A percentile compares a stretch with the other conserved stretches of the same genome.
Evolutionary conservation across 2,113 vertebrate species (phyloP).

Genomic region (Psettodes erumei): DNA sequence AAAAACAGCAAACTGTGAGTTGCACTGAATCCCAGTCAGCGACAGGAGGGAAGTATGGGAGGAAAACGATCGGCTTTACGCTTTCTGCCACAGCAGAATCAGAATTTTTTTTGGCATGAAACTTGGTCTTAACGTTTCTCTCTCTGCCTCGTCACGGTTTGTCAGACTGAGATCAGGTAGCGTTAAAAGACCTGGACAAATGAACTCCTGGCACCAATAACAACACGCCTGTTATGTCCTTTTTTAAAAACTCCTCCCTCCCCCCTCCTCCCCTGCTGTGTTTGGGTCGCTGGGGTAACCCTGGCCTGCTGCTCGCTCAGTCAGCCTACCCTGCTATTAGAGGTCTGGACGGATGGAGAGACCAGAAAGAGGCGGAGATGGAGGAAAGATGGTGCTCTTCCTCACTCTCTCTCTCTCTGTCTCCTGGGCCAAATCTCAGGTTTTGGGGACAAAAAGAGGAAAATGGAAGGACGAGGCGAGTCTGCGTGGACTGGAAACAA

Average conservation of each 20-base stretch:
- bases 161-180: constrained; percentile 54
- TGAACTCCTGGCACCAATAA: constrained; percentile 65
- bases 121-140: not conserved
- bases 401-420: constrained; percentile 1
- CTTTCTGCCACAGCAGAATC: not conserved
- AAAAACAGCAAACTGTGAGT: not conserved
- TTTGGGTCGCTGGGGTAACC: constrained; percentile 77
- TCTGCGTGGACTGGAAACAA: constrained; percentile 51
- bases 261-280: constrained; percentile 58
- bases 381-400: constrained; percentile 47
- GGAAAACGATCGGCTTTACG: not conserved
- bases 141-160: constrained; percentile 31
- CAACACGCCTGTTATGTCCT: constrained; percentile 59
- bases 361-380: constrained; percentile 57
- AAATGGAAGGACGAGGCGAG: constrained; percentile 15
- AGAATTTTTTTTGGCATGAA: not conserved
- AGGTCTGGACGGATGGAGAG: constrained; percentile 75
- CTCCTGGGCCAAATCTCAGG: constrained; percentile 35
- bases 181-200: constrained; percentile 45
- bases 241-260: no score
- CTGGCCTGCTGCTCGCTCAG: constrained; percentile 70
- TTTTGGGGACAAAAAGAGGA: constrained; percentile 55
- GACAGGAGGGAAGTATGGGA: not conserved
- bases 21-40: constrained; percentile 18
- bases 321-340: constrained; percentile 81